These are phyloP conservation scores for Babyrousa celebensis DNA, from an alignment of 2,797 vertebrate genomes.

Conservation along the genomic window DNA sequence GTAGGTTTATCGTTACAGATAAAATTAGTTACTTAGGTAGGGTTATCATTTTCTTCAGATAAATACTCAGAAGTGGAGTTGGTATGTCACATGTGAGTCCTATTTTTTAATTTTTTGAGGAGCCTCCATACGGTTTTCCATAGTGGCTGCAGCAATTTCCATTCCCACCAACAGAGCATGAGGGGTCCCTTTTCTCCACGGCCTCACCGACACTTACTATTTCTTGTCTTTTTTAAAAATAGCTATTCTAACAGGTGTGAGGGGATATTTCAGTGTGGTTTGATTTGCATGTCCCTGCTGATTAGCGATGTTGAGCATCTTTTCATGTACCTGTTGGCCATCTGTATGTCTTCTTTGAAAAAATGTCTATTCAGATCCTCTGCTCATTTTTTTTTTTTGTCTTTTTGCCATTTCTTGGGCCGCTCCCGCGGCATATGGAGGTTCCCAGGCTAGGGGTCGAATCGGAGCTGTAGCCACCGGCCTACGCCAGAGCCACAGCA, in stretches of 20 bases:
- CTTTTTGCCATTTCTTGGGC: too few relatives aligned
- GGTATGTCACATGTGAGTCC: not conserved
- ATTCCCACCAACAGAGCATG: too few relatives aligned
- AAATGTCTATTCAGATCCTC: conserved; percentile 19
- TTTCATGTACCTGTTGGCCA: not conserved
- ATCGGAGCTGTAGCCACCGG: too few relatives aligned
- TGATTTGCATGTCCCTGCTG: not conserved
- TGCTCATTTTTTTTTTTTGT: not conserved
- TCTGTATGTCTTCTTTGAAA: not conserved
- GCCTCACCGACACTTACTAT: not conserved
- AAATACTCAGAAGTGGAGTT: conserved; percentile 20
- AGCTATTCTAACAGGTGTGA: not conserved
- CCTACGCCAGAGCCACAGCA: too few relatives aligned
- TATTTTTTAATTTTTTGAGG: conserved; percentile 42
- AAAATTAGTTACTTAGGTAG: too few relatives aligned
- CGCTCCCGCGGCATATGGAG: too few relatives aligned
- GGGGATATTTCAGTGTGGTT: too few relatives aligned
- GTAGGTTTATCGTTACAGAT: not conserved
- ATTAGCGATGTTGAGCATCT: not conserved
- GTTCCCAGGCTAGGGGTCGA: too few relatives aligned
- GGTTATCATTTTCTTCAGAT: not conserved
- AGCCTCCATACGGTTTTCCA: not conserved
- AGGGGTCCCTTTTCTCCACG: too few relatives aligned
- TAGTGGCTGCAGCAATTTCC: not conserved
- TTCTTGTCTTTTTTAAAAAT: conserved; percentile 10